Base-by-base conservation (phyloP, 2,797 vertebrate genomes). In the Halcyon badia region DNA sequence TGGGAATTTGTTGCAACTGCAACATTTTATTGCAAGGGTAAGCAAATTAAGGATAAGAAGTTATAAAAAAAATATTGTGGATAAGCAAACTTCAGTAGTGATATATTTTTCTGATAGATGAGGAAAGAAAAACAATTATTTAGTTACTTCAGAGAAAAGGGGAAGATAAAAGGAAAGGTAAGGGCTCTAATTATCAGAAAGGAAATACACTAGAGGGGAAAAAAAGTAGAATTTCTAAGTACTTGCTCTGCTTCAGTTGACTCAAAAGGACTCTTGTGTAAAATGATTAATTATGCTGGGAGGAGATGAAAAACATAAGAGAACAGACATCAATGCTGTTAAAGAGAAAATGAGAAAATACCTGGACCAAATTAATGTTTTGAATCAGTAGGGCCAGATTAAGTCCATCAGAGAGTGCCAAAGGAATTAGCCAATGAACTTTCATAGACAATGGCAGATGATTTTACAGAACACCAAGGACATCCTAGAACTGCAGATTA, bases 261-360 rank as follows among this genome's bases (percentile, higher is more conserved):
- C 49, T 94, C 89, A 86, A 94, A 95, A 90, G 52, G 66, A 81
- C 89, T 95, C 82, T 65, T 75, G 89, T 81, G 89, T 94, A 88
- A 94, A 94, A 89, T 88, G 87, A 95, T 95, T 96, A 97, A 97
- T 94, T 97, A 95, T 81, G 41, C n/a, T 94, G 91, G 84, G 91
- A 97, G 65, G 87, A 92, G 83, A 92, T 60, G 77, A 97, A 89
- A 28, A 96, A 79, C 66, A 70, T 88, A 92, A 84, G 84, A 94
- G 94, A 78, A 91, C 25, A 92, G 76, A 78, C 58, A 87, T 69
- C 88, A 94, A 87, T 72, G 92, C 49, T 60, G 39, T 73, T 94
- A 82, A 87, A 90, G 35, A 95, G 76, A 42, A 94, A 92, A 91
- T 81, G 76, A 90, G 77, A 92, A 96, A 96, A 92, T 94, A 96